phyloP scores from a whole-genome alignment of 2,888 invertebrate species.

The Stenolophus ochropezus region DNA sequence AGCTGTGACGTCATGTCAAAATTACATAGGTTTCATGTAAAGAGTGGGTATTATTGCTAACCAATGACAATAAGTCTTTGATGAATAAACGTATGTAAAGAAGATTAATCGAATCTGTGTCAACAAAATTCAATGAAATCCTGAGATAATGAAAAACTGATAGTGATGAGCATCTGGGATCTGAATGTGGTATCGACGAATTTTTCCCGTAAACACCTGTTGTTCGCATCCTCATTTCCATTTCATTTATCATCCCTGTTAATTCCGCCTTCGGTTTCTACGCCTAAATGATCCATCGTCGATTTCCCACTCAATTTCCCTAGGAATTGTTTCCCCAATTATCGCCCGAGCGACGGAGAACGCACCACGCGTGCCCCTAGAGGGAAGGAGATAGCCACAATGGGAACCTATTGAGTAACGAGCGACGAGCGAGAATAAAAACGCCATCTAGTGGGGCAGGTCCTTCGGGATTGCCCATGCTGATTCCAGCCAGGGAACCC shows the following conservation, averaged over 20 bases:
- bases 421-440: constrained; percentile 6
- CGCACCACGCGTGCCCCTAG: not conserved
- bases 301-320: constrained; percentile 49
- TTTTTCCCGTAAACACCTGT: constrained; percentile 15
- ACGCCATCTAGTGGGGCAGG: constrained; percentile 8
- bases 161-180: too few relatives aligned
- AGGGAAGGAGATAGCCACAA: not conserved
- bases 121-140: too few relatives aligned
- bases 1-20: too few relatives aligned
- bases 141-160: too few relatives aligned
- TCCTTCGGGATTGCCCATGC: not conserved
- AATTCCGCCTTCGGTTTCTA: constrained; percentile 14
- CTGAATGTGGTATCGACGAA: too few relatives aligned
- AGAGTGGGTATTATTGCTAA: too few relatives aligned
- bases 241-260: constrained; percentile 35
- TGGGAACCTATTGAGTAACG: constrained; percentile 5
- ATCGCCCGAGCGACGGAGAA: not conserved
- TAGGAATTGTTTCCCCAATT: constrained; percentile 47
- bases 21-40: too few relatives aligned
- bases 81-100: too few relatives aligned
- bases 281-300: constrained; percentile 37
- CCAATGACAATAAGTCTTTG: too few relatives aligned
- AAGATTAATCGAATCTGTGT: too few relatives aligned
- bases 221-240: constrained; percentile 6
- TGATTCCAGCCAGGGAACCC: not conserved